These are phyloP conservation scores for Stegostoma tigrinum DNA, from an alignment of 2,113 vertebrate genomes.

Conservation along the genomic window DNA sequence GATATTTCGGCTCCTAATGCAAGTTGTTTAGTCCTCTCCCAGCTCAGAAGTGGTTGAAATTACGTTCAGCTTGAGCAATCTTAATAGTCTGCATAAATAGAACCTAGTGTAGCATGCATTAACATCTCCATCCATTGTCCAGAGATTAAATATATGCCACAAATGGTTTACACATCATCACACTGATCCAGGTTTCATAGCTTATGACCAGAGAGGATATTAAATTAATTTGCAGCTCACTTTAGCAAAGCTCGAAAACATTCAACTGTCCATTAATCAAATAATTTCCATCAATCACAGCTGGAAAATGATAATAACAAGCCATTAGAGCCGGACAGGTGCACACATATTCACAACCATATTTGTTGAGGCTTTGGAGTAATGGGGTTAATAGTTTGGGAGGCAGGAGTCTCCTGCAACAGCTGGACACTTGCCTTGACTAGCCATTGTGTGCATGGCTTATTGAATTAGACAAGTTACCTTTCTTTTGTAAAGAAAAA, in stretches of 20 bases:
- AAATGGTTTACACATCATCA: constrained; percentile 79
- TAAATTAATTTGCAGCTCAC: constrained; percentile 84
- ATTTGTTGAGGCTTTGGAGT: constrained; percentile 48
- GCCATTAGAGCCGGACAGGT: constrained; percentile 53
- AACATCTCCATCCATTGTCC: constrained; percentile 83
- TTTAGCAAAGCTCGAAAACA: constrained; percentile 60
- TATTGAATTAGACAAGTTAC: neutral
- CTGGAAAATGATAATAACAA: constrained; percentile 52
- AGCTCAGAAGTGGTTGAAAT: constrained; percentile 74
- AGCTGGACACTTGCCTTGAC: neutral
- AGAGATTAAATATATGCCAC: constrained; percentile 82
- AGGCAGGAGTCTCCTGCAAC: neutral
- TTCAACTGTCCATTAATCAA: constrained; percentile 49
- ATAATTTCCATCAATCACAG: constrained; percentile 59
- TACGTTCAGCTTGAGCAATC: constrained; percentile 77
- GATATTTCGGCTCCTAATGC: constrained; percentile 73
- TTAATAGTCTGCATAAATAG: constrained; percentile 84
- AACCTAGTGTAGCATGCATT: constrained; percentile 81
- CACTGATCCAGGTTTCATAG: constrained; percentile 66
- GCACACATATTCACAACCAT: constrained; percentile 48
- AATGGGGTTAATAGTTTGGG: constrained; percentile 48
- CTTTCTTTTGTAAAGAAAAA: neutral
- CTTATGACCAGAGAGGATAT: constrained; percentile 72
- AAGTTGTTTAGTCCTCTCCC: constrained; percentile 75
- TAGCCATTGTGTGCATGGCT: no score